These are phyloP conservation scores for Glandiceps talaboti DNA, from an alignment of 53 echinoderm and acorn worm species.

Conservation along the genomic window DNA sequence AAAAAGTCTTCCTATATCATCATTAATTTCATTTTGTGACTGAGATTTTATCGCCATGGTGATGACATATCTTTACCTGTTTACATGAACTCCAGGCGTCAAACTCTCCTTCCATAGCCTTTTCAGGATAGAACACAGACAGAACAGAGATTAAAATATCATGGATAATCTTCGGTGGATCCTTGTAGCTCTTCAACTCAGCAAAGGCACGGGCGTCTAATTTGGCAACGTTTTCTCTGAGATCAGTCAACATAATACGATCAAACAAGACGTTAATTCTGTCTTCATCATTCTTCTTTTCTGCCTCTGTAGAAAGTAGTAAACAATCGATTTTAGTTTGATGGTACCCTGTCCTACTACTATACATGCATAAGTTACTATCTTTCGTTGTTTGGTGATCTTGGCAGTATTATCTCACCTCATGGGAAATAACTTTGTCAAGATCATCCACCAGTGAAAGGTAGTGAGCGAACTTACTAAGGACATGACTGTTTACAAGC, in stretches of 20 bases:
- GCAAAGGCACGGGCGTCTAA: slow-evolving; percentile 83
- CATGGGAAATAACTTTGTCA: no score
- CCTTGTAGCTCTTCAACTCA: slow-evolving; percentile 97
- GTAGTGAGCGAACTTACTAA: no score
- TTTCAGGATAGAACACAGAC: slow-evolving; percentile 72
- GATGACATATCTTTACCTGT: slow-evolving; percentile 58
- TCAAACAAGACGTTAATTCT: slow-evolving; percentile 99
- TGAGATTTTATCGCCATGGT: no score
- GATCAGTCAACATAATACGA: slow-evolving; percentile 95
- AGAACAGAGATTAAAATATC: slow-evolving; percentile 85
- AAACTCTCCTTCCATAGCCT: slow-evolving; percentile 66
- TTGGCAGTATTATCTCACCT: no score
- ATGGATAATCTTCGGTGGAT: slow-evolving; percentile 95
- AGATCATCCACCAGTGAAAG: no score
- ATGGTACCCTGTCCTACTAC: no score
- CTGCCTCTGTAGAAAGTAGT: slow-evolving; percentile 99
- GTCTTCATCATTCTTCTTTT: slow-evolving; percentile 84
- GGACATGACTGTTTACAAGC: no score
- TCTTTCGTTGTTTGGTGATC: no score
- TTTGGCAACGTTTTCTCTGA: slow-evolving; percentile 85
- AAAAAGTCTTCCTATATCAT: no score
- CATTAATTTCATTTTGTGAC: no score
- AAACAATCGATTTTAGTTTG: no score
- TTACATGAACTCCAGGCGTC: slow-evolving; percentile 89
- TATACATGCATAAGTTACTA: no score